Conservation (phyloP, 2,113 vertebrate species). For the Callaeas wilsoni region DNA sequence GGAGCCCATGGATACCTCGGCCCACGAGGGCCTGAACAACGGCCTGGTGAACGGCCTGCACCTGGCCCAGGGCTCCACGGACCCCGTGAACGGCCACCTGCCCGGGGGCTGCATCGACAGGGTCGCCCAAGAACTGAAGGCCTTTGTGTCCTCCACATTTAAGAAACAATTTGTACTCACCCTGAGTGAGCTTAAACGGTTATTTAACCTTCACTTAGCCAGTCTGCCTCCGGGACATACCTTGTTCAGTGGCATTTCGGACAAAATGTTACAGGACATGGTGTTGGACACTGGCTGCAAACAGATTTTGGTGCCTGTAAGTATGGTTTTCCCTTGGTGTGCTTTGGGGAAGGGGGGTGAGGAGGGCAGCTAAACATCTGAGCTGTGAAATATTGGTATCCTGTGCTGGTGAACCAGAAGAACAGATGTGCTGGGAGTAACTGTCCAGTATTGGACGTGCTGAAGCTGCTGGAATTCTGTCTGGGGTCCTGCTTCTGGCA, state of each 20-base stretch:
- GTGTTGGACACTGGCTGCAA: slow-evolving; percentile 88
- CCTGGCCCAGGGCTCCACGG: neutral
- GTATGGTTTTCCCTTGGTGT: slow-evolving; percentile 53
- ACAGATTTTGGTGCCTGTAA: slow-evolving; percentile 98
- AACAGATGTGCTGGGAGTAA: neutral
- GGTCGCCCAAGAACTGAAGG: slow-evolving; percentile 82
- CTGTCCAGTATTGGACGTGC: accelerated
- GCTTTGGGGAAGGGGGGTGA: neutral
- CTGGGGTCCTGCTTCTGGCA: neutral
- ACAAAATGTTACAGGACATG: slow-evolving; percentile 92
- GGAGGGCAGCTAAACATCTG: neutral
- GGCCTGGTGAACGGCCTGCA: slow-evolving; percentile 82
- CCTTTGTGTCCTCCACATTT: slow-evolving; percentile 87
- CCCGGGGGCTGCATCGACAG: slow-evolving; percentile 41
- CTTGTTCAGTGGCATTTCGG: slow-evolving; percentile 86
- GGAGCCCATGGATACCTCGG: slow-evolving; percentile 84
- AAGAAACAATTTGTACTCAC: slow-evolving; percentile 92
- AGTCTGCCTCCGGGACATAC: slow-evolving; percentile 86
- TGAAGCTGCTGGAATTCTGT: neutral
- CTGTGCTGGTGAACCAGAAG: neutral
- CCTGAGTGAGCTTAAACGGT: slow-evolving; percentile 92
- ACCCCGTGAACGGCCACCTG: slow-evolving; percentile 75
- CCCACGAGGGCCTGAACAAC: slow-evolving; percentile 59
- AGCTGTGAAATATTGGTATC: neutral
- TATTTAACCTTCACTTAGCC: slow-evolving; percentile 93